These are phyloP conservation scores for Neocrepidodera transversa DNA, from an alignment of 2,888 invertebrate genomes.

Conservation along the genomic window DNA sequence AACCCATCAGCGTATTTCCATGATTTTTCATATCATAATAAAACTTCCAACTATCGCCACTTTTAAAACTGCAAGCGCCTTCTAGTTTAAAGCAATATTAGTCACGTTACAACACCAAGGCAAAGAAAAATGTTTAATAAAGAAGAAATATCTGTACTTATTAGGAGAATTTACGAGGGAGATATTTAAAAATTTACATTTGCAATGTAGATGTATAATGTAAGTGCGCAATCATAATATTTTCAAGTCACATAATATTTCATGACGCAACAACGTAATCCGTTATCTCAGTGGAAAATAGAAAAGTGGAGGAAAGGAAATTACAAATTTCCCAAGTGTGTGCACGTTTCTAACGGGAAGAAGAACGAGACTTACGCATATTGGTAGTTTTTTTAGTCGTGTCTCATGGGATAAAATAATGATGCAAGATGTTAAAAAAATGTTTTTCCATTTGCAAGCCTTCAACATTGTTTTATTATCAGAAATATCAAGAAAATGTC, in stretches of 20 bases:
- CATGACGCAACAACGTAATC: constrained; percentile 43
- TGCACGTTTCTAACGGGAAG: constrained; percentile 47
- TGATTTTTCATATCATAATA: no score
- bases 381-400: constrained; percentile 51
- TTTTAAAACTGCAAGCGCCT: not conserved
- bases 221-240: constrained; percentile 37
- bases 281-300: constrained; percentile 50
- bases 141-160: constrained; percentile 27
- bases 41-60: not conserved
- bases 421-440: no score
- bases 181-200: constrained; percentile 34
- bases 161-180: constrained; percentile 26
- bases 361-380: constrained; percentile 53
- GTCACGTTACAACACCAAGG: constrained; percentile 6
- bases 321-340: constrained; percentile 55
- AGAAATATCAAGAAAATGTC: no score
- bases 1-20: no score
- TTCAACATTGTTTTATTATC: no score
- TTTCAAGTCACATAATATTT: constrained; percentile 41
- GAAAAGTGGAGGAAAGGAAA: constrained; percentile 50
- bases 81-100: not conserved
- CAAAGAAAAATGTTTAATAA: constrained; percentile 23
- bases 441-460: no score
- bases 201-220: constrained; percentile 13
- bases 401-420: not conserved